phyloP scores from a whole-genome alignment of 1,140 invertebrate genomes.

The Drosophila tani region DNA sequence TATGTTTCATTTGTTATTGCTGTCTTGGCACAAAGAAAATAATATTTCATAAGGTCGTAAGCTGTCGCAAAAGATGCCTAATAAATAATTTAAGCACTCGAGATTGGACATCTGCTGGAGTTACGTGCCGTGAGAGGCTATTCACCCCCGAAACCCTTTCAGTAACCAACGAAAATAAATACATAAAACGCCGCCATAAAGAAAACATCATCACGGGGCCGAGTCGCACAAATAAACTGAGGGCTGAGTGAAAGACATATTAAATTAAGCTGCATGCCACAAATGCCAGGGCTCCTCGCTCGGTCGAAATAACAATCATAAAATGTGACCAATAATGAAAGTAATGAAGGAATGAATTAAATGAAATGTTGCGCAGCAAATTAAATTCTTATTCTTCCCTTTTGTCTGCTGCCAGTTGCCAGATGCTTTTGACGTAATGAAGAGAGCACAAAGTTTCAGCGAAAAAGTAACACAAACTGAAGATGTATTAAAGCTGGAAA shows the following conservation, averaged over 20 bases:
- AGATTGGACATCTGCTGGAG: conserved; percentile 44
- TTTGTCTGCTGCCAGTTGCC: conserved; percentile 13
- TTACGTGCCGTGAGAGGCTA: conserved; percentile 30
- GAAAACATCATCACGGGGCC: conserved; percentile 34
- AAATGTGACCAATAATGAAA: conserved; percentile 78
- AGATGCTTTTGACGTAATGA: conserved; percentile 10
- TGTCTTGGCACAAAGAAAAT: conserved; percentile 53
- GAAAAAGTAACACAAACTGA: conserved; percentile 2
- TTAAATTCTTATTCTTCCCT: conserved; percentile 24
- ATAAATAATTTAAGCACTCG: conserved; percentile 79
- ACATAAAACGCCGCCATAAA: conserved; percentile 71
- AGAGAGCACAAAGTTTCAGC: conserved; percentile 4
- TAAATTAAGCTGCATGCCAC: conserved; percentile 73
- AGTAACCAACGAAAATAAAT: conserved; percentile 53
- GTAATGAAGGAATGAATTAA: conserved; percentile 64
- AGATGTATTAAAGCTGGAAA: background rate
- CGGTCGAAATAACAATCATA: conserved; percentile 53
- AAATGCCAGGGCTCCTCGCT: conserved; percentile 46
- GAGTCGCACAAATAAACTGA: conserved; percentile 40
- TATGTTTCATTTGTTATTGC: conserved; percentile 47
- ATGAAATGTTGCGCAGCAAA: conserved; percentile 46
- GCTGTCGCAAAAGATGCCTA: conserved; percentile 75
- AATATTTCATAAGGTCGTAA: conserved; percentile 66
- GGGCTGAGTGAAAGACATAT: conserved; percentile 43
- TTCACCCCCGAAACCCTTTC: conserved; percentile 54